Evolutionary conservation across 2,797 vertebrate genomes (phyloP), one percentile per base, ranked within the genome.

Genomic region (Dryobates pubescens): DNA sequence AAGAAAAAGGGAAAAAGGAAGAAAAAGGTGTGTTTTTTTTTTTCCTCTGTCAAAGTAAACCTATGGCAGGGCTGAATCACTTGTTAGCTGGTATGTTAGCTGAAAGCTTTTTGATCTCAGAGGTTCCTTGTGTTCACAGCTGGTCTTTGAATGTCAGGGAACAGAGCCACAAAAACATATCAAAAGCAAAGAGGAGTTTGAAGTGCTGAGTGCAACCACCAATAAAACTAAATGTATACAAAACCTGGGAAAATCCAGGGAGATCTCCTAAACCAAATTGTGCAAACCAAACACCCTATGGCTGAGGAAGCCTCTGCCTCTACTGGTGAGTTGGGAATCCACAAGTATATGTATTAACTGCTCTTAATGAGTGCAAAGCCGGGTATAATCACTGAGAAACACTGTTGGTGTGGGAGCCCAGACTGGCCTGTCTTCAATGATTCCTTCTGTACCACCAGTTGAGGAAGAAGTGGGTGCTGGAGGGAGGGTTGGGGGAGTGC

Each of bases 161-260:
- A 23, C 56, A 45, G 16, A 82, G 67, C 49, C 67, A 67, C 0
- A 3, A 64, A 65, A 82, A 67, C 7, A 0, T 51, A 80, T 13
- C 79, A 85, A 43, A 71, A 78, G 36, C 34, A 67, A 88, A 81
- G 36, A 74, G 7, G 13, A 7, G 17, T 59, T 74, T 88, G 77
- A 89, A 80, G 26, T 56, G 58, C 26, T 12, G 29, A 81, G 67
- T 4, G 1, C 14, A 75, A 11, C 43, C 24, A 54, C 32, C 22
- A 34, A 24, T 83, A 75, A 81, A 86, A 75, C n/a, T 29, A 41
- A 49, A 63, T 59, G 43, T 45, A 16, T 49, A 57, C 38, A 92
- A 89, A 92, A 92, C 47, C 70, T 34, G 65, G 87, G 86, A 78
- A 94, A 94, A 92, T 93, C 82, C 88, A 69, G 45, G 65, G 69